A percentile compares a stretch with the other conserved stretches of the same genome.
phyloP scores from a whole-genome alignment of 2,797 vertebrate genomes.

The Sebastes matsubarae region DNA sequence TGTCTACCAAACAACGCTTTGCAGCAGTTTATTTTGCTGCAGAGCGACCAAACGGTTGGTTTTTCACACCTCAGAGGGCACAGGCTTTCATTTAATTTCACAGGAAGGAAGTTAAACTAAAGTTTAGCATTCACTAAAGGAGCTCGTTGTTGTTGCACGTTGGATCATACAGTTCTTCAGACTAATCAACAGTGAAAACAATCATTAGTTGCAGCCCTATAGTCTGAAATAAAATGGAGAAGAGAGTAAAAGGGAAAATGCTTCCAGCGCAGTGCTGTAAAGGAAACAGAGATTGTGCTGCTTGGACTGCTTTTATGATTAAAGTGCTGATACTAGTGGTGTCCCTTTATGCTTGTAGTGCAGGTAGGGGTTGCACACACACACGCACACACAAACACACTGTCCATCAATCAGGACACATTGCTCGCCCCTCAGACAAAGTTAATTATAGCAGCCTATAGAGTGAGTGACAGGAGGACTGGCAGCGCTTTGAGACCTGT shows the following conservation, averaged over 20 bases:
- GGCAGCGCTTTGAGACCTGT: conserved; percentile 45
- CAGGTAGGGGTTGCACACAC: not conserved
- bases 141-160: not conserved
- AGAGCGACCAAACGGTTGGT: not conserved
- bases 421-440: conserved; percentile 14
- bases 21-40: not conserved
- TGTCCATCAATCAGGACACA: conserved; percentile 47
- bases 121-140: not conserved
- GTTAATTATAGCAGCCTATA: conserved; percentile 58
- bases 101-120: not conserved
- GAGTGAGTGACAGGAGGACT: conserved; percentile 42
- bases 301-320: conserved; percentile 1
- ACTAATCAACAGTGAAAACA: no score
- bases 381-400: not conserved
- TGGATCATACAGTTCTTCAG: not conserved
- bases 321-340: not conserved
- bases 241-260: not conserved
- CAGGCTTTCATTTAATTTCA: not conserved
- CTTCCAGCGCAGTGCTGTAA: not conserved
- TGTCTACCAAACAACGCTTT: not conserved
- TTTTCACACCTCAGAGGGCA: not conserved
- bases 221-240: not conserved
- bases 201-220: not conserved
- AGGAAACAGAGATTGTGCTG: not conserved
- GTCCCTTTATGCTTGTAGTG: conserved; percentile 18